Base-by-base conservation (phyloP, 2,797 vertebrate genomes). In the Siniperca obscura region DNA sequence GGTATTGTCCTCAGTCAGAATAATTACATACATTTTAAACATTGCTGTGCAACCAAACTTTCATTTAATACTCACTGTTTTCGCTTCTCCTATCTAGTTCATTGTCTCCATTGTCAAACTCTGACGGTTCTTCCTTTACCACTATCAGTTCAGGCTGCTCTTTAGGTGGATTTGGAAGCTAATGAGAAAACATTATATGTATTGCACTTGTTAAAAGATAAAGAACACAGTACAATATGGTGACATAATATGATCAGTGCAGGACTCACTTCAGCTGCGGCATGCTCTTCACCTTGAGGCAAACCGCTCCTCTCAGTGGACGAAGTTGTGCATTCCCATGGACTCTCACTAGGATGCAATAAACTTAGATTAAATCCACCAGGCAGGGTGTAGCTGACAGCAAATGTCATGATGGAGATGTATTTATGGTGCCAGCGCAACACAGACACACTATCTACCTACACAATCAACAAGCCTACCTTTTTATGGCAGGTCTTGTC, bases 91-190 rank as follows among this genome's bases (percentile, higher is more conserved):
- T 34, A 0, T 81, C 61, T 40, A 79, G 82, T 53, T 83, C 80
- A 16, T 55, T 25, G 50, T 82, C 76, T 82, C 34, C 76, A 73
- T 56, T 85, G 65, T 91, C 90, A 67, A 90, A 69, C 65, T 95
- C 94, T 55, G 61, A 22, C 0, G 81, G 87, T 81, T 96, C 96
- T 44, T 94, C 92, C 77, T 96, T 96, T 9, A 96, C 84, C 34
- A 91, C 69, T n/a, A 92, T 82, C 50, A 88, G 52, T 12, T 87
- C 67, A 55, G 85, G 83, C 38, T 91, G 91, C 11, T 90, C 90
- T 80, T 75, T 90, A 3, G 3, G 44, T 50, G 76, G 59, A 42
- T 85, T 89, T 87, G 61, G 30, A 9, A 84, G 27, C 93, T 94
- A 70, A 53, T 68, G 36, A 72, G 7, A 75, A 27, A 68, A 83